Percentiles rank a stretch among this genome's conserved stretches.
Conservation (phyloP, 2,113 vertebrate species). For the Melozone crissalis region DNA sequence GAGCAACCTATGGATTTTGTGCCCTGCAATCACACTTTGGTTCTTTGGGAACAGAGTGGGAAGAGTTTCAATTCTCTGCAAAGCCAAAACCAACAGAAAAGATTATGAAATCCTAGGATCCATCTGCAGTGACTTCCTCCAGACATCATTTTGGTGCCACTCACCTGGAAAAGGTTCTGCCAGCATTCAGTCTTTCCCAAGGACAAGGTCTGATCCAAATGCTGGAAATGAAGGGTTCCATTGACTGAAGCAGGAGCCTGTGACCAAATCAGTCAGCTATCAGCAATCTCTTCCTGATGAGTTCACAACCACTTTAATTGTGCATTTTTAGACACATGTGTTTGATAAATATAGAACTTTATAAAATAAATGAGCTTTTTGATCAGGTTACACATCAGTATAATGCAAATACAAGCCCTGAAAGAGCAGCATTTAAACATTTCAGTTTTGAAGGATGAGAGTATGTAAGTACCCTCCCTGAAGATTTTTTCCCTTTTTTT, state of each 20-base stretch:
- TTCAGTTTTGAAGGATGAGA: constrained; percentile 9
- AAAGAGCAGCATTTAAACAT: neutral
- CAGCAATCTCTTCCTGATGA: neutral
- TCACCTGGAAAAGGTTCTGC: neutral
- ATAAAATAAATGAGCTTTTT: neutral
- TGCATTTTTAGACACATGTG: neutral
- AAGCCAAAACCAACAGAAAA: neutral
- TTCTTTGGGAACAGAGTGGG: neutral
- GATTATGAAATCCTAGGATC: neutral
- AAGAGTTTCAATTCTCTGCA: neutral
- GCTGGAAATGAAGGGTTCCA: neutral
- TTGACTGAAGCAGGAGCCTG: neutral
- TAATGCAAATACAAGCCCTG: neutral
- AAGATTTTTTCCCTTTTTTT: constrained; percentile 3
- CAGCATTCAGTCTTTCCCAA: neutral
- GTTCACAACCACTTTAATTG: neutral
- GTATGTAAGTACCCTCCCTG: constrained; percentile 35
- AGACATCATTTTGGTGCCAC: neutral
- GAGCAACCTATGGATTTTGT: neutral
- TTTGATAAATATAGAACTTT: neutral
- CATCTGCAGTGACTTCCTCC: neutral
- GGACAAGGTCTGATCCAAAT: neutral
- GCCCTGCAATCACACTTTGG: neutral
- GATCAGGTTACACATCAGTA: neutral
- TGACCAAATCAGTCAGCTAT: neutral